Evolutionary conservation across 2,888 invertebrate species (phyloP), one percentile per base, ranked within the genome.

Genomic region (Proisotoma minuta): DNA sequence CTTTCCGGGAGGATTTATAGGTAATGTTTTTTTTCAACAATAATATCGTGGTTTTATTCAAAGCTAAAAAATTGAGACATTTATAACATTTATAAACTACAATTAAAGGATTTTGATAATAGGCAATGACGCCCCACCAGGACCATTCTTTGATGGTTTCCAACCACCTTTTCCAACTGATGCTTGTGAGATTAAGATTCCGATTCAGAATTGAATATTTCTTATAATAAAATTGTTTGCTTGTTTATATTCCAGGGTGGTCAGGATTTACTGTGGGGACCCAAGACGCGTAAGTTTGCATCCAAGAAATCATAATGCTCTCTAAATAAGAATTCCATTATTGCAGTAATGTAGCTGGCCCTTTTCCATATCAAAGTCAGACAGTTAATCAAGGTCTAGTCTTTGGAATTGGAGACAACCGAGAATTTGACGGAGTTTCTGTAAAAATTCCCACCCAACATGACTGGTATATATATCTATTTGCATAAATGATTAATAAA

Each of bases 61-160:
- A n/a, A n/a, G n/a, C n/a, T n/a, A n/a, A n/a, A n/a, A n/a, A n/a
- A n/a, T n/a, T n/a, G n/a, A n/a, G n/a, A n/a, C n/a, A n/a, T n/a
- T n/a, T n/a, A n/a, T n/a, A n/a, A n/a, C n/a, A n/a, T n/a, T n/a
- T n/a, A n/a, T n/a, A n/a, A n/a, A n/a, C n/a, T n/a, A n/a, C n/a
- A n/a, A n/a, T n/a, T n/a, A n/a, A n/a, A n/a, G n/a, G n/a, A n/a
- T n/a, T n/a, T n/a, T n/a, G n/a, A n/a, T 20, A 3, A 61, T 67
- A 47, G 68, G 67, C 18, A 62, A 62, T 20, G 66, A 69, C 50
- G 65, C 63, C 15, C 63, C 65, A 15, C 71, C 71, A 1, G 69
- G 71, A 20, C 67, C 71, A 12, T 71, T 71, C 26, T 69, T 71
- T 47, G 50, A 63, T 34, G 69, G 62, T 49, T 65, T 71, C 23